Base-by-base conservation (phyloP, 2,888 invertebrate species). In the Colletes collaris region DNA sequence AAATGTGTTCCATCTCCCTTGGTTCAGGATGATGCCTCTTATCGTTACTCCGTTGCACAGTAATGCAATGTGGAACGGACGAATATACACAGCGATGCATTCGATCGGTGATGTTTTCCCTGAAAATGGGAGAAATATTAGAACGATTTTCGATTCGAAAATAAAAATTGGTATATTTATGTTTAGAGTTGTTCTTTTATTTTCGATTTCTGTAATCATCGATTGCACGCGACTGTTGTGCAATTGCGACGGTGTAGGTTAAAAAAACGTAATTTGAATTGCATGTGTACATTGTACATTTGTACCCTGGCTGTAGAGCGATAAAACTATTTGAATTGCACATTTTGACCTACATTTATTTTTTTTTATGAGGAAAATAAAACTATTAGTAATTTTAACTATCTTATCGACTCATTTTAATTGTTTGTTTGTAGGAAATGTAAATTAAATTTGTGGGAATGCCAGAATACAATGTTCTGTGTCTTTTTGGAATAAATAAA, bases 201-300 rank as follows among this genome's bases (percentile, higher is more conserved):
- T 59, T 13, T 37, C 13, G 27, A 55, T 7, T 58, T 40, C 7
- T 44, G 44, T 44, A 37, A 58, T 16, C 10, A 11, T 16, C 40
- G 37, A 27, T 11, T 11, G 8, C 11, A 44, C 3, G 10, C 44
- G n/a, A 65, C 19, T 40, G 8, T 72, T 65, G 53, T 59, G 52
- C 59, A 72, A 65, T 71, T 63, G 16, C 11, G 37, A 16, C 37
- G 49, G 6, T 37, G 8, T 40, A 13, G 19, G 37, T 40, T 58
- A 50, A 59, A 56, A 16, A 53, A 37, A 13, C 19, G 56, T 16
- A 27, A 27, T 58, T 11, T 49, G 40, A 71, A 63, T 71, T 58
- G 71, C 49, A 64, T 19, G 58, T 64, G 37, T 49, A 19, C n/a
- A 40, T 56, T 64, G 10, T 13, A 71, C 49, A 64, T 64, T 46